These are phyloP conservation scores for Calephelis perditalis DNA, from an alignment of 2,888 invertebrate species.

Conservation along the genomic window DNA sequence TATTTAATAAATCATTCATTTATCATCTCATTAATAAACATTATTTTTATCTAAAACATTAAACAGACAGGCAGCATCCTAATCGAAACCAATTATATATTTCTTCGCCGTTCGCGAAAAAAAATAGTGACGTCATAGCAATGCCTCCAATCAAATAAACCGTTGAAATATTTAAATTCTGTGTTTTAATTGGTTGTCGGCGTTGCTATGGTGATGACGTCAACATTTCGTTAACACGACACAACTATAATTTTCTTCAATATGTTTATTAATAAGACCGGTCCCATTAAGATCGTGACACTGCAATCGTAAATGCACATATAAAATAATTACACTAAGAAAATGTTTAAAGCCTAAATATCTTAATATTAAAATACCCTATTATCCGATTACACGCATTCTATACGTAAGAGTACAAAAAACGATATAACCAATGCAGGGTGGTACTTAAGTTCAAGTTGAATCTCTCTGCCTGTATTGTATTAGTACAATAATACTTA, in stretches of 20 bases:
- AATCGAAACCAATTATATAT: too few relatives aligned
- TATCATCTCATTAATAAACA: slow-evolving; percentile 37
- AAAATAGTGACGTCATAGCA: too few relatives aligned
- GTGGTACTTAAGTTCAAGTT: slow-evolving; percentile 23
- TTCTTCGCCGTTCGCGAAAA: too few relatives aligned
- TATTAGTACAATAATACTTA: background rate
- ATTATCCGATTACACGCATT: slow-evolving; percentile 67
- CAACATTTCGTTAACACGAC: too few relatives aligned
- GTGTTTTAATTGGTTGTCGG: too few relatives aligned
- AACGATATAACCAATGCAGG: slow-evolving; percentile 67
- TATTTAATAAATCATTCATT: slow-evolving; percentile 43
- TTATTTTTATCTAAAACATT: too few relatives aligned
- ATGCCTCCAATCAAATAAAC: too few relatives aligned
- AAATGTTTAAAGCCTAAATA: slow-evolving; percentile 52
- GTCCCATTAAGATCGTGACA: background rate
- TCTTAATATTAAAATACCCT: slow-evolving; percentile 59
- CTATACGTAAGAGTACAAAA: slow-evolving; percentile 52
- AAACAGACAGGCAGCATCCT: too few relatives aligned
- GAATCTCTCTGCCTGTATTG: background rate
- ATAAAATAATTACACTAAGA: slow-evolving; percentile 44
- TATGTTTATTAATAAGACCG: too few relatives aligned
- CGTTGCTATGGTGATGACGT: too few relatives aligned
- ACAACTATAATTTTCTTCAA: too few relatives aligned
- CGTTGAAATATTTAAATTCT: too few relatives aligned
- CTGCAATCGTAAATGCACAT: slow-evolving; percentile 51